Percentiles rank a stretch among this genome's conserved stretches.
phyloP scores from a whole-genome alignment of 1,140 invertebrate genomes.

The Hermetia illucens region DNA sequence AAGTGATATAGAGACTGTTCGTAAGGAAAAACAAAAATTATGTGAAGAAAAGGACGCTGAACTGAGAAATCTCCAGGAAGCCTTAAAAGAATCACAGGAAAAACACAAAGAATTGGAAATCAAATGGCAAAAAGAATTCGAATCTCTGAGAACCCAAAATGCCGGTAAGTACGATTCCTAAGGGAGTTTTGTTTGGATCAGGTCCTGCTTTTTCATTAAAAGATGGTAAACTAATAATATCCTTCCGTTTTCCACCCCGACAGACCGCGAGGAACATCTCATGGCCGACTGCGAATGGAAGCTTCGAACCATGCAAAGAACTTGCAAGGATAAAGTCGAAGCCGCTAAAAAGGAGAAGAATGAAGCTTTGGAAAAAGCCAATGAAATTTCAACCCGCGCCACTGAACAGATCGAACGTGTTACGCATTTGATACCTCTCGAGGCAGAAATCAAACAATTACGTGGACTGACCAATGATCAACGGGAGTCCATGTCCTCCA shows the following conservation, averaged over 20 bases:
- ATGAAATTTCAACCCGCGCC: conserved; percentile 31
- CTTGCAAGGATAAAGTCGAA: conserved; percentile 43
- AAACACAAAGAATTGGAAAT: conserved; percentile 40
- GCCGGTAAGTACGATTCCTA: conserved; percentile 13
- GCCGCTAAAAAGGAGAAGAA: conserved; percentile 37
- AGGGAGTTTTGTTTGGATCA: no score
- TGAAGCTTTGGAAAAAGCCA: conserved; percentile 32
- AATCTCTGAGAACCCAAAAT: conserved; percentile 37
- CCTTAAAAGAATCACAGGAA: conserved; percentile 40
- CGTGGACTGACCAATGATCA: conserved; percentile 42
- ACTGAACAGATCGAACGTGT: conserved; percentile 32
- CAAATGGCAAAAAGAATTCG: conserved; percentile 47
- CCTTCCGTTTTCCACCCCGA: conserved; percentile 13
- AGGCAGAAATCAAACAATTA: conserved; percentile 42
- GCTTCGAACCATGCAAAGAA: conserved; percentile 44
- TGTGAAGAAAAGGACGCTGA: conserved; percentile 31
- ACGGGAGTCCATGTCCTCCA: conserved; percentile 36
- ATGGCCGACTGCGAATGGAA: conserved; percentile 58
- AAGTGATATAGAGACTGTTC: conserved; percentile 18
- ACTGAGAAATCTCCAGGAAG: conserved; percentile 36
- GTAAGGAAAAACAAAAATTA: conserved; percentile 30
- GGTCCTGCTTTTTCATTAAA: no score
- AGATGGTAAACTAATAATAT: no score
- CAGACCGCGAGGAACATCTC: conserved; percentile 42
- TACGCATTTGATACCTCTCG: conserved; percentile 37